These are phyloP conservation scores for Macrobrachium rosenbergii DNA, from an alignment of 1,140 invertebrate genomes.

Conservation along the genomic window DNA sequence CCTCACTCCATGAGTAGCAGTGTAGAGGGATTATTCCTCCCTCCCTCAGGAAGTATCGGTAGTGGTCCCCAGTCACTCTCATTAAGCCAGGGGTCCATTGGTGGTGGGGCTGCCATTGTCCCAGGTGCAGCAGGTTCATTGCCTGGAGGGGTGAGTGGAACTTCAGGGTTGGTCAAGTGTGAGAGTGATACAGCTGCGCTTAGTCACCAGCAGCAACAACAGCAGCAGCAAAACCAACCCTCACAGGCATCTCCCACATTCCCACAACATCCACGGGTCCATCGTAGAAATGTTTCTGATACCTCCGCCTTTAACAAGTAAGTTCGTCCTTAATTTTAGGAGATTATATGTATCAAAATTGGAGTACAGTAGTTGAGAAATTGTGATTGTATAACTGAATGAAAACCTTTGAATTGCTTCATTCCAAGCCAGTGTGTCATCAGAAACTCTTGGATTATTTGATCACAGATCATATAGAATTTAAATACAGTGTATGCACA, in stretches of 20 bases:
- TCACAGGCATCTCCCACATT: slow-evolving; percentile 72
- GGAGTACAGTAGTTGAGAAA: not conserved
- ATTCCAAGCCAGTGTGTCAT: too few relatives aligned
- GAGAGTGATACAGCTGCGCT: slow-evolving; percentile 68
- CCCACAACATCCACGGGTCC: slow-evolving; percentile 37
- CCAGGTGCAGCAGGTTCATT: not conserved
- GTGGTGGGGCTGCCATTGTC: slow-evolving; percentile 2
- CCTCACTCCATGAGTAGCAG: slow-evolving; percentile 65
- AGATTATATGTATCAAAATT: not conserved
- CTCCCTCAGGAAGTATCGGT: slow-evolving; percentile 29
- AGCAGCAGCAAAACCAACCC: slow-evolving; percentile 73
- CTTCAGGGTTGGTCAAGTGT: slow-evolving; percentile 41
- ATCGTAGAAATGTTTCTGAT: slow-evolving; percentile 85
- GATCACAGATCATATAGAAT: too few relatives aligned
- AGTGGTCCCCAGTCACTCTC: slow-evolving; percentile 52
- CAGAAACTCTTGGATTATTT: too few relatives aligned
- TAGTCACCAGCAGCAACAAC: slow-evolving; percentile 73
- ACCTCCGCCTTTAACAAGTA: slow-evolving; percentile 89
- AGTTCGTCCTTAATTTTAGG: slow-evolving; percentile 66
- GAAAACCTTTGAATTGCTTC: too few relatives aligned
- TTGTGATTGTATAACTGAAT: not conserved
- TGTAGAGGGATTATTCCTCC: slow-evolving; percentile 51
- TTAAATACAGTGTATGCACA: too few relatives aligned
- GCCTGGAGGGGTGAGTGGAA: not conserved
- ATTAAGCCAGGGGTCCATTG: slow-evolving; percentile 57